Percentiles rank a stretch among this genome's conserved stretches.
Evolutionary conservation across 2,888 invertebrate species (phyloP).

Genomic region (Macrosoma leucophasiata): DNA sequence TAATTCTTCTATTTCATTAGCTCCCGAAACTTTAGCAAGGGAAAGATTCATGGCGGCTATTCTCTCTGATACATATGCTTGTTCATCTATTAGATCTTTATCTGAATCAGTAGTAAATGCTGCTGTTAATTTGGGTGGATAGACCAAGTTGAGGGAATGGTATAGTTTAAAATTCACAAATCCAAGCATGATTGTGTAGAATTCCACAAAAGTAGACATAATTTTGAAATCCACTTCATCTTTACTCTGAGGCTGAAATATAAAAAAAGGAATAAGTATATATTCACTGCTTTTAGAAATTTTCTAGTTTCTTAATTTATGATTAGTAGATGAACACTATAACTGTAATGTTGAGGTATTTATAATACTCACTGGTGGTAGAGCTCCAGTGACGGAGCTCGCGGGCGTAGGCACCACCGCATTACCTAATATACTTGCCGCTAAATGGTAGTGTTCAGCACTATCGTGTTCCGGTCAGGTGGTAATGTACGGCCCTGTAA

Average conservation of each 20-base stretch:
- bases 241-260: conserved; percentile 85
- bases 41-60: conserved; percentile 90
- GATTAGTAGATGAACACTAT: no score
- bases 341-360: no score
- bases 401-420: no score
- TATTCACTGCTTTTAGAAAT: no score
- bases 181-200: conserved; percentile 95
- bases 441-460: no score
- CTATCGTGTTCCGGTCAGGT: no score
- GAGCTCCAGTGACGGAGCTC: no score
- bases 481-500: no score
- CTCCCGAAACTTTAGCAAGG: conserved; percentile 76
- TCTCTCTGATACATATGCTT: conserved; percentile 85
- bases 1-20: conserved; percentile 77
- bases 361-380: no score
- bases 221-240: conserved; percentile 97
- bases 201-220: conserved; percentile 98
- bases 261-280: not conserved
- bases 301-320: no score
- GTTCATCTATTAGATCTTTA: conserved; percentile 82
- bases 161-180: conserved; percentile 97
- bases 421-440: no score
- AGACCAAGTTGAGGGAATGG: conserved; percentile 89
- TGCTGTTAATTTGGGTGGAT: conserved; percentile 89
- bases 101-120: conserved; percentile 71